Base-by-base conservation (phyloP, 2,888 invertebrate genomes). In the Tetrapedia diversipes region DNA sequence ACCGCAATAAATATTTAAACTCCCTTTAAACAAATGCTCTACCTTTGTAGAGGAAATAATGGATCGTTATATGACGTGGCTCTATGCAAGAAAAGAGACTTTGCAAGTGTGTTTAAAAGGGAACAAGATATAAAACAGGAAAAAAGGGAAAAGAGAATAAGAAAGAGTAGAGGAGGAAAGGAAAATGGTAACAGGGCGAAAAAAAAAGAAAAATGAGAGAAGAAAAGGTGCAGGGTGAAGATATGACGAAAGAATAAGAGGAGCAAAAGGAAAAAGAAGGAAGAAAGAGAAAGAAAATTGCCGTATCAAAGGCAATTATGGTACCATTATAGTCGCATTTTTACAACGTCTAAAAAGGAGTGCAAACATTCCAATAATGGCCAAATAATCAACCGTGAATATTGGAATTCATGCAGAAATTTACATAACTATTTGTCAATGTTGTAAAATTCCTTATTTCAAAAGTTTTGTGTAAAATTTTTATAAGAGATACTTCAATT, bases 291-390 rank as follows among this genome's bases (percentile, higher is more conserved):
- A 4, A 22, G 43, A 24, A 22, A 61, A 34, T 27, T n/a, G 24
- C 34, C n/a, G 16, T 14, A 37, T 2, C 27, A n/a, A 14, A 47
- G 37, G 39, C n/a, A 63, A 63, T 51, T 63, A 60, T 32, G 34
- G 32, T 60, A 63, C 10, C 27, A 24, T 27, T n/a, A 34, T 24
- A 47, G n/a, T 24, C 6, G 7, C n/a, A 16, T 16, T n/a, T 47
- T 61, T 11, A 32, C 34, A 34, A 32, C 14, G 11, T 11, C 11
- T 4, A n/a, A 34, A 27, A 22, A 27, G 7, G 2, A 27, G 8
- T 6, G 14, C 19, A 49, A 61, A 34, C 4, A 24, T n/a, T n/a
- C n/a, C n/a, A n/a, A n/a, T n/a, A n/a, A n/a, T n/a, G n/a, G n/a
- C n/a, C n/a, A n/a, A n/a, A n/a, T n/a, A n/a, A n/a, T 49, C 24